Conservation (phyloP, 2,113 vertebrate species). For the Opisthocomus hoazin region DNA sequence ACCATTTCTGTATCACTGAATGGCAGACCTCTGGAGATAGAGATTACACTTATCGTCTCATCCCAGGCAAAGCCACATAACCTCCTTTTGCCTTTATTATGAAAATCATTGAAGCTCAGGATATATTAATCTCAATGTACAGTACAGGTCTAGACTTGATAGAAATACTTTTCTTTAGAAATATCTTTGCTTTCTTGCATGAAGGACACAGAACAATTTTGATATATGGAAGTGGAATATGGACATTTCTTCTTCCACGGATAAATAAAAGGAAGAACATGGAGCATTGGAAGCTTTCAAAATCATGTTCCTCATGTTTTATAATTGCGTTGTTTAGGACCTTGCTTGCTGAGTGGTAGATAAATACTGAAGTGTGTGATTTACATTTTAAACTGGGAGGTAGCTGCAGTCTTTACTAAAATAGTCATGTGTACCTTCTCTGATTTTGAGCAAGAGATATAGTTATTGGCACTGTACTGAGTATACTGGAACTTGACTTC, state of each 20-base stretch:
- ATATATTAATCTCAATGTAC: slow-evolving; percentile 1
- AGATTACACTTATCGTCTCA: slow-evolving; percentile 49
- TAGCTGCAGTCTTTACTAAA: not conserved
- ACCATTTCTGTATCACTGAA: slow-evolving; percentile 1
- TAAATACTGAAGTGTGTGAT: not conserved
- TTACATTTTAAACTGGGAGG: not conserved
- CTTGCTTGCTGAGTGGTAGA: not conserved
- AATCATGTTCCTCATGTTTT: not conserved
- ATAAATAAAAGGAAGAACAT: not conserved
- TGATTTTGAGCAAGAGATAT: not conserved
- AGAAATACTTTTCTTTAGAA: not conserved
- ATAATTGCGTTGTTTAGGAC: not conserved
- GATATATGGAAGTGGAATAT: not conserved
- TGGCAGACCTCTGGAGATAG: not conserved
- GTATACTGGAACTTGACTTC: not conserved
- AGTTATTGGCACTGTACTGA: not conserved
- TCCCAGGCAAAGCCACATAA: slow-evolving; percentile 21
- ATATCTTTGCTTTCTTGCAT: not conserved
- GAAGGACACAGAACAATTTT: not conserved
- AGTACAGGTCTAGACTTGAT: not conserved
- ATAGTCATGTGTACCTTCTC: not conserved
- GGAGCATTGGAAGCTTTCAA: not conserved
- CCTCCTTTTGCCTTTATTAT: not conserved
- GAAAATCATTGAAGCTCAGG: not conserved
- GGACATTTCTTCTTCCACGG: not conserved